Evolutionary conservation across 2,113 vertebrate genomes (phyloP).

Genomic region (Pterocles burchelli): DNA sequence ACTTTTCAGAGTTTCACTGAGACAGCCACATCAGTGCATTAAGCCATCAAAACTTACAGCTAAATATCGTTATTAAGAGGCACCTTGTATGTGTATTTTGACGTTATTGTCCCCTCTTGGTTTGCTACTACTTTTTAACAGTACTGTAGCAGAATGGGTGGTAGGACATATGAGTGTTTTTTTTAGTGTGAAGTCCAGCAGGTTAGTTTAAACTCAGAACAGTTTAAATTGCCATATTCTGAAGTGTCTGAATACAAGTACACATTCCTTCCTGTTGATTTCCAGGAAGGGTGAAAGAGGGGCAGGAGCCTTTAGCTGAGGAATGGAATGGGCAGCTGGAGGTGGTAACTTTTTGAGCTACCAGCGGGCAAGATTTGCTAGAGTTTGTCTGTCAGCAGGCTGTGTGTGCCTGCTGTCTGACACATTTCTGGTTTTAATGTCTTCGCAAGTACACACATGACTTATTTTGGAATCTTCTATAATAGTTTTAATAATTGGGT

Average conservation of each 20-base stretch:
- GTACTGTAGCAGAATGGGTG: background rate
- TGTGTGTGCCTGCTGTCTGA: background rate
- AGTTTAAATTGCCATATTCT: background rate
- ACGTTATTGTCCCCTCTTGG: background rate
- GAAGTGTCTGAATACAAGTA: background rate
- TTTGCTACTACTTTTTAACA: background rate
- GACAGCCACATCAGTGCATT: background rate
- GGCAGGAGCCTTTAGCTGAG: background rate
- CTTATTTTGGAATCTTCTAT: background rate
- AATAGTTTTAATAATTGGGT: background rate
- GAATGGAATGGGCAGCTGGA: constrained; percentile 50
- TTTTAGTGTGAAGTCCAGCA: background rate
- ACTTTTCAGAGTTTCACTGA: background rate
- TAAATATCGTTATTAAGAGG: background rate
- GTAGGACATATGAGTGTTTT: background rate
- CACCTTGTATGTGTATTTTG: background rate
- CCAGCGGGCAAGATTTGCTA: background rate
- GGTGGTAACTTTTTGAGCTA: background rate
- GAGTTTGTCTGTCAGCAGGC: constrained; percentile 28
- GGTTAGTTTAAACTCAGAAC: background rate
- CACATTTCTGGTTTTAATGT: constrained; percentile 19
- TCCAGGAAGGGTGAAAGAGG: background rate
- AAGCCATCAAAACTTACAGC: background rate
- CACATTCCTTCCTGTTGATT: background rate
- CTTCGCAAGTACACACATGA: background rate